Base-by-base conservation (phyloP, 2,113 vertebrate species). In the Prolemur simus region DNA sequence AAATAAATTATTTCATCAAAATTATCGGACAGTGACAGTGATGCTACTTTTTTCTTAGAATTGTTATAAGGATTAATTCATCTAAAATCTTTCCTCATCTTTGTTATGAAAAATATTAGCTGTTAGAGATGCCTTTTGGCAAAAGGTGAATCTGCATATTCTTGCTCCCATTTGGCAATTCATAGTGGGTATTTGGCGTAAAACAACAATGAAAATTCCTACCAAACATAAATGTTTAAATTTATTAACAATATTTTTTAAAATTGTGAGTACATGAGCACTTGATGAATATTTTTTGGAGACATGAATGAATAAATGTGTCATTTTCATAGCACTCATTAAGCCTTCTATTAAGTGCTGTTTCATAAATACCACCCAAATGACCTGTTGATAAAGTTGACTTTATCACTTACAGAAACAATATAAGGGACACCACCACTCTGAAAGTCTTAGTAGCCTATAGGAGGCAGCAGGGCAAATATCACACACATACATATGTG, bases 201-300 rank as follows among this genome's bases (percentile, higher is more conserved):
- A 80, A 87, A 23, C 3, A 95, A 8, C 34, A 56, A 27, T 37
- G 6, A 49, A 54, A 80, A 37, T 58, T 58, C 56, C 42, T 86
- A 29, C 37, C 7, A 18, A 56, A 80, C 76, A 54, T 68, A 74
- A 94, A 25, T 6, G 42, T 88, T 88, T 95, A 8, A 77, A 76
- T 54, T 39, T 71, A 71, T 45, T 49, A 56, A 73, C 23, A 88
- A 76, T 37, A 21, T 23, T 12, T 88, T 69, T 69, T 87, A 23
- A 66, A 87, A 69, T 27, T 88, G 29, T 77, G 29, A 89, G 66
- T 32, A 73, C 14, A 63, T 17, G 29, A 60, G 21, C 12, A 7
- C 17, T 86, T 54, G 42, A 71, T 85, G 34, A 86, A 21, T 68
- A 85, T 85, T 76, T 91, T 52, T 68, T 88, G 58, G 63, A 76